phyloP scores from a whole-genome alignment of 2,113 vertebrate genomes.

The Mus pahari region DNA sequence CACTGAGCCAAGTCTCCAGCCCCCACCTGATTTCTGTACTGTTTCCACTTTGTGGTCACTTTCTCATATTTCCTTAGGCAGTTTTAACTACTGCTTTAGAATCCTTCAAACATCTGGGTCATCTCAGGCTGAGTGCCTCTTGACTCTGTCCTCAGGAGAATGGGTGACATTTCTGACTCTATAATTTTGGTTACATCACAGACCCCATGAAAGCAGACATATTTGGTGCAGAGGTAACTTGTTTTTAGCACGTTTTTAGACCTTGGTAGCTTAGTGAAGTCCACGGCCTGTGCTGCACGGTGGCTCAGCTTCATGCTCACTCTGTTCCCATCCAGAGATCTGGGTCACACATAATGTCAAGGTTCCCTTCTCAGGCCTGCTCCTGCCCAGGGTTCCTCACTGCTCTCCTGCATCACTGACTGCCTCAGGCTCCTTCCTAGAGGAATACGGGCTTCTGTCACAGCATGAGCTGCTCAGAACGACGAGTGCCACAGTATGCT shows the following conservation, averaged over 20 bases:
- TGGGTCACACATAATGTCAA: neutral
- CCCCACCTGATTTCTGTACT: neutral
- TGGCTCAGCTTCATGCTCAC: neutral
- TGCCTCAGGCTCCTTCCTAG: neutral
- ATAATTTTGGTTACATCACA: neutral
- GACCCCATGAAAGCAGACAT: neutral
- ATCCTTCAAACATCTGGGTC: neutral
- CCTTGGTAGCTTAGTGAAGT: neutral
- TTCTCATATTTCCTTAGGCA: neutral
- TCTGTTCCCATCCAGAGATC: neutral
- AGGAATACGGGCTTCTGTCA: neutral
- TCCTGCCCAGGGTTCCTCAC: neutral
- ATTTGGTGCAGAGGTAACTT: neutral
- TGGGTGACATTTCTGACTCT: neutral
- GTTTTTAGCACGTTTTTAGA: neutral
- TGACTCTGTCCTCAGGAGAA: neutral
- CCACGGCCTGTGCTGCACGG: neutral
- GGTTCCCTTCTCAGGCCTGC: neutral
- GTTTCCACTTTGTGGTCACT: neutral
- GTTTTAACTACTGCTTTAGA: neutral
- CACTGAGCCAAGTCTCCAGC: neutral
- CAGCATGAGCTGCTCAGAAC: neutral
- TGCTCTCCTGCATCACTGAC: neutral
- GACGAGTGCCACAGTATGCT: neutral
- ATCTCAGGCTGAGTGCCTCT: neutral